Base-by-base conservation (phyloP, 1,140 invertebrate genomes). In the Apocrypta bakeri region DNA sequence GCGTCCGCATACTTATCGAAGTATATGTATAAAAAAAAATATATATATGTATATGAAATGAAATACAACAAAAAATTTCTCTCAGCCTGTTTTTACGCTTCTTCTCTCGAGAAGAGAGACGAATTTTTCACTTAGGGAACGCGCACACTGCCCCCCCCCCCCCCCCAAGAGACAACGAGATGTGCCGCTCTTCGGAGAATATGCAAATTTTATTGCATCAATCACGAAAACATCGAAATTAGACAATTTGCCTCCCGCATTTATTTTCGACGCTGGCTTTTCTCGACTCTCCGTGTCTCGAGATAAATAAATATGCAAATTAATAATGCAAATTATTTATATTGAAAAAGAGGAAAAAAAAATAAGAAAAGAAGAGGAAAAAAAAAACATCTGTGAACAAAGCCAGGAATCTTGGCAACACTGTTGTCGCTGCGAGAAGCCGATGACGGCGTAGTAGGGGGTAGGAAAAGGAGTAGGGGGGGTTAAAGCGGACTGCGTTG, bases 321-420 rank as follows among this genome's bases (percentile, higher is more conserved):
- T 64, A 74, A 81, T 74, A 68, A 68, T 56, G 27, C 56, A 75
- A 74, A 42, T 75, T 64, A 81, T 63, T 73, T 64, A 73, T 74
- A 63, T 40, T 81, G 40, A 73, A 74, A 71, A 17, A n/a, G n/a
- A n/a, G n/a, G n/a, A n/a, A n/a, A n/a, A n/a, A n/a, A n/a, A n/a
- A n/a, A n/a, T n/a, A n/a, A n/a, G n/a, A n/a, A n/a, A n/a, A n/a
- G n/a, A n/a, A n/a, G 31, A 25, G 33, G 17, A 14, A 29, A 71
- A 73, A 76, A 76, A 82, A 56, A 27, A 31, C 27, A 56, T 76
- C 29, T 31, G 37, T 76, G 61, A 76, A 76, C 80, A 82, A 76
- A 76, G 80, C 37, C 21, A 29, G 37, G 80, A 82, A 82, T 82
- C 73, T 82, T 82, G 80, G 80, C 80, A 82, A 82, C 80, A 40